Evolutionary conservation across 92 coral and sea anemone genomes (phyloP).

Genomic region (Actinostola sp.): DNA sequence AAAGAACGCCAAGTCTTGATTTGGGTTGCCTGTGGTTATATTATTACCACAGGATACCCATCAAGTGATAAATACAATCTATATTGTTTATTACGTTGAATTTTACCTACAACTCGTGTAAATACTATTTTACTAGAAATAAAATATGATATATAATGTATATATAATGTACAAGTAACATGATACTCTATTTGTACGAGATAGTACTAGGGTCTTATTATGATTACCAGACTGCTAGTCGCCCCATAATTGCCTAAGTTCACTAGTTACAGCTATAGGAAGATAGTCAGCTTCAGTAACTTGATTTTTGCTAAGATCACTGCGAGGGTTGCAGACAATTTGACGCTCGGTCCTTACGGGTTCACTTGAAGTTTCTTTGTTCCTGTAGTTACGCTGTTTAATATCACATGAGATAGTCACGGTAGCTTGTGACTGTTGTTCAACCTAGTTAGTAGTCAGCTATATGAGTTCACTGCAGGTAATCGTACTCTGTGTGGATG

Average conservation of each 20-base stretch:
- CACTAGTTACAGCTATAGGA: neutral
- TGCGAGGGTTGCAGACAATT: neutral
- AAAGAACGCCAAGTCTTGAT: constrained; percentile 15
- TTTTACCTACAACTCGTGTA: too few species aligned
- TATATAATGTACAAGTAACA: neutral
- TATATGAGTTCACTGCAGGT: too few species aligned
- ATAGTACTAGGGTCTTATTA: neutral
- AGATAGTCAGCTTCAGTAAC: neutral
- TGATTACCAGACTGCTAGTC: neutral
- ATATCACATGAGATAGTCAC: too few species aligned
- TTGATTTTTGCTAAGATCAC: neutral
- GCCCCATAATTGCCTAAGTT: neutral
- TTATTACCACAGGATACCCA: neutral
- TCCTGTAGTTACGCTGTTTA: too few species aligned
- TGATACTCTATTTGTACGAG: neutral
- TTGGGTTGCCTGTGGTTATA: neutral
- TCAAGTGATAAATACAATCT: too few species aligned
- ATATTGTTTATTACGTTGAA: too few species aligned
- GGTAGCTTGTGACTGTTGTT: too few species aligned
- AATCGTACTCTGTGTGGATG: too few species aligned
- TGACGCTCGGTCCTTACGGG: neutral
- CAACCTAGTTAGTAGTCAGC: too few species aligned
- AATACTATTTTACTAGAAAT: too few species aligned
- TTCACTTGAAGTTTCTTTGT: too few species aligned
- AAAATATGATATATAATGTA: too few species aligned